Conservation (phyloP, 2,888 invertebrate genomes). For the Ophion slaviceki region DNA sequence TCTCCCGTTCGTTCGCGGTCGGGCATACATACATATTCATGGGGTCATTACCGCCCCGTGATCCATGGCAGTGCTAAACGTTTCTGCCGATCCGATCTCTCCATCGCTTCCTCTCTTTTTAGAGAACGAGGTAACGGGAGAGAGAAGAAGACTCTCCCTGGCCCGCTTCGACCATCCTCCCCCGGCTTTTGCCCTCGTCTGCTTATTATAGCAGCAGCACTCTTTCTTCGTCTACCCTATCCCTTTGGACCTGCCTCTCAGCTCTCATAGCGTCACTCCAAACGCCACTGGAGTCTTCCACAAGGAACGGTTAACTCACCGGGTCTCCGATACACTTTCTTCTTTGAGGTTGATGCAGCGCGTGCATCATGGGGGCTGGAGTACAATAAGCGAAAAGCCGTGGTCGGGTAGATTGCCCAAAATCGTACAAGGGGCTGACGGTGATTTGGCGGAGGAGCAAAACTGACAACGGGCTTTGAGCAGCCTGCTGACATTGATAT, state of each 20-base stretch:
- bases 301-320: constrained; percentile 5
- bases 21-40: constrained; percentile 78
- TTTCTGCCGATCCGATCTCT: constrained; percentile 72
- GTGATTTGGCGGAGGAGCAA: neutral
- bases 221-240: constrained; percentile 60
- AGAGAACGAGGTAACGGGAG: constrained; percentile 8
- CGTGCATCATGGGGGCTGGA: neutral
- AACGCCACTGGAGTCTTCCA: constrained; percentile 53
- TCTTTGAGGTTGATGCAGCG: neutral
- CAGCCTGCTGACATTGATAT: neutral
- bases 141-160: neutral
- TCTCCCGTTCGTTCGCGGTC: constrained; percentile 70
- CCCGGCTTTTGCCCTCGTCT: constrained; percentile 45
- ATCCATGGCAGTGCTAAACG: constrained; percentile 80
- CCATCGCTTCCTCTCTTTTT: constrained; percentile 27
- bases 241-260: constrained; percentile 36
- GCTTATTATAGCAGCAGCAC: constrained; percentile 61
- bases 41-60: constrained; percentile 79
- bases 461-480: neutral
- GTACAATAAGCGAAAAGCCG: neutral
- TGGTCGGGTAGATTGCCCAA: neutral
- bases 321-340: neutral
- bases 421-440: neutral
- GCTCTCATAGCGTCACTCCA: constrained; percentile 36
- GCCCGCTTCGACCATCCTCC: neutral